phyloP scores from a whole-genome alignment of 2,797 vertebrate genomes.

The Columba guinea region DNA sequence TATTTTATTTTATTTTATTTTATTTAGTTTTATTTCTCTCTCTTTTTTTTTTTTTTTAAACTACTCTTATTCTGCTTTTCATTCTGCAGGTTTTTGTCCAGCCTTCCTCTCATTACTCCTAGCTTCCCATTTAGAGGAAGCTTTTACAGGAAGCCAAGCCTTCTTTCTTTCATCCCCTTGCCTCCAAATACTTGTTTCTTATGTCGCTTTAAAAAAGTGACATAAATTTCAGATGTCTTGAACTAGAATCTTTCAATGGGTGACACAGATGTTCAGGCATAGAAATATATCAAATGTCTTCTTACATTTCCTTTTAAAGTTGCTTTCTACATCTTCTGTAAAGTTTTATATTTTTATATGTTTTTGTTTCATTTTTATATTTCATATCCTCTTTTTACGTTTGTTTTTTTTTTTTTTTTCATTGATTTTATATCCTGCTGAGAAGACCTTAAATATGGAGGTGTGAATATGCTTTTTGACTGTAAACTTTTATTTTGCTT shows the following conservation, averaged over 20 bases:
- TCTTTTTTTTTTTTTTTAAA: not conserved
- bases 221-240: not conserved
- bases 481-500: not conserved
- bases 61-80: not conserved
- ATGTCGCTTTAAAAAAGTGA: not conserved
- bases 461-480: not conserved
- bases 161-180: not conserved
- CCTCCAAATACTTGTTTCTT: not conserved
- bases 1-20: no score
- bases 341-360: not conserved
- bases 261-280: not conserved
- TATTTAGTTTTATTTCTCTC: not conserved
- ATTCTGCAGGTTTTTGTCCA: not conserved
- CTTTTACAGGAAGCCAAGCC: not conserved
- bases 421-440: not conserved
- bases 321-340: not conserved
- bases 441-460: not conserved
- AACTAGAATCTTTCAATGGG: not conserved
- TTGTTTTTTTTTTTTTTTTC: not conserved
- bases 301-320: not conserved
- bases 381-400: not conserved
- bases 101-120: not conserved
- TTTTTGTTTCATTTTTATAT: no score
- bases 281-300: not conserved
- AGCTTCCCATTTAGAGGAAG: not conserved